Percentiles rank a stretch among this genome's conserved stretches.
Conservation (phyloP, 2,888 invertebrate species). For the Papilio elwesi region DNA sequence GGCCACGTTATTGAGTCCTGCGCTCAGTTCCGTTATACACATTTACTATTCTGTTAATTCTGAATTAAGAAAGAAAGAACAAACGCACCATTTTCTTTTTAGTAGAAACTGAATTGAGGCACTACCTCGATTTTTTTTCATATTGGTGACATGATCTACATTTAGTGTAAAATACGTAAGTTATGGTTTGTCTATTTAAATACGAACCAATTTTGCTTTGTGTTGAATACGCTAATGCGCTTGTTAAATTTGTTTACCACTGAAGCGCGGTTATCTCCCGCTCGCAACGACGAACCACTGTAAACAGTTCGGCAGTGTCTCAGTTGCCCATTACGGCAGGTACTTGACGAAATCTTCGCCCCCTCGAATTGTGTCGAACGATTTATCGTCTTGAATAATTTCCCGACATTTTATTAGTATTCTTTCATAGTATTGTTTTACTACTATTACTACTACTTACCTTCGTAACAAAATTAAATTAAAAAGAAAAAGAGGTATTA, state of each 20-base stretch:
- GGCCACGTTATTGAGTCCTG: conserved; percentile 73
- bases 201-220: background rate
- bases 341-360: conserved; percentile 37
- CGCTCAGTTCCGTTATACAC: conserved; percentile 63
- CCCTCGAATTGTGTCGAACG: conserved; percentile 36
- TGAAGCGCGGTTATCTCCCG: conserved; percentile 65
- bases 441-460: too few species aligned
- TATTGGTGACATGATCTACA: background rate
- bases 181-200: background rate
- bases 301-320: conserved; percentile 33
- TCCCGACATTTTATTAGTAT: too few species aligned
- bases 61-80: background rate
- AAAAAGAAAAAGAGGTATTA: too few species aligned
- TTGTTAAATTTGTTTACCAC: conserved; percentile 66
- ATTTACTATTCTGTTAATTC: conserved; percentile 8
- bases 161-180: background rate
- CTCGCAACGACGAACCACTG: conserved; percentile 49
- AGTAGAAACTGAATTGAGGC: background rate
- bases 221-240: conserved; percentile 54
- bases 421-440: too few species aligned
- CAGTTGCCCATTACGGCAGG: conserved; percentile 31
- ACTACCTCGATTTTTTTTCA: background rate
- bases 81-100: background rate
- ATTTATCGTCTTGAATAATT: conserved; percentile 36
- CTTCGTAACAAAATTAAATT: too few species aligned